These are phyloP conservation scores for Drosophila orena DNA, from an alignment of 1,140 invertebrate genomes.

Conservation along the genomic window DNA sequence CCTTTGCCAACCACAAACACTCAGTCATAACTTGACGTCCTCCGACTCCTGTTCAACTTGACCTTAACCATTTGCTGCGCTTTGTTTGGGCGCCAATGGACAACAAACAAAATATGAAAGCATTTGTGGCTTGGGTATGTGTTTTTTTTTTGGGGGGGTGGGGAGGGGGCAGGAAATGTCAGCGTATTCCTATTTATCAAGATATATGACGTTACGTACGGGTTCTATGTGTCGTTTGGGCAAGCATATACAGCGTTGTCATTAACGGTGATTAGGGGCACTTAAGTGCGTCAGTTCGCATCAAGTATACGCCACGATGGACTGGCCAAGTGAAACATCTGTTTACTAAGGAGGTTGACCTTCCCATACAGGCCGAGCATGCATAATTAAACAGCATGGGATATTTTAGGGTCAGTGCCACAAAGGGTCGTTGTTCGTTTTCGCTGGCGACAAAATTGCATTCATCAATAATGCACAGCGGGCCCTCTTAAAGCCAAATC, in stretches of 20 bases:
- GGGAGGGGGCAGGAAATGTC: slow-evolving; percentile 50
- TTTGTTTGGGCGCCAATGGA: slow-evolving; percentile 41
- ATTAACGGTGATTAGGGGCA: slow-evolving; percentile 53
- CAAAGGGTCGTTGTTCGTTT: slow-evolving; percentile 31
- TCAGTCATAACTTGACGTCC: slow-evolving; percentile 10
- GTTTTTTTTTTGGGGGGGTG: neutral
- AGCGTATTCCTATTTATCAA: slow-evolving; percentile 44
- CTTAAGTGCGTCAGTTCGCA: slow-evolving; percentile 10
- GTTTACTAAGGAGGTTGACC: slow-evolving; percentile 23
- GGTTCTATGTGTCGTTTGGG: slow-evolving; percentile 17
- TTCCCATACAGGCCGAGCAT: slow-evolving; percentile 8
- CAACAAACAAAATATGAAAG: slow-evolving; percentile 7
- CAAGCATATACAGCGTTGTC: slow-evolving; percentile 40
- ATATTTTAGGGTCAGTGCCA: slow-evolving; percentile 47
- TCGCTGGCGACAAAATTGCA: slow-evolving; percentile 33
- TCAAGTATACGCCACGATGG: slow-evolving; percentile 45
- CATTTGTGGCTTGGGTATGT: no score
- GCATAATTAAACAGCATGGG: slow-evolving; percentile 26
- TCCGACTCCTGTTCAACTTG: slow-evolving; percentile 38
- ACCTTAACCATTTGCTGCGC: slow-evolving; percentile 67
- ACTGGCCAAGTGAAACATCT: slow-evolving; percentile 49
- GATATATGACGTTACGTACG: slow-evolving; percentile 20
- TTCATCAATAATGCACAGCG: slow-evolving; percentile 50
- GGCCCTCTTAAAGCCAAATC: slow-evolving; percentile 4
- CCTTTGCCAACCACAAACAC: slow-evolving; percentile 3